Conservation (phyloP, 2,113 vertebrate genomes). For the Haemorhous mexicanus region DNA sequence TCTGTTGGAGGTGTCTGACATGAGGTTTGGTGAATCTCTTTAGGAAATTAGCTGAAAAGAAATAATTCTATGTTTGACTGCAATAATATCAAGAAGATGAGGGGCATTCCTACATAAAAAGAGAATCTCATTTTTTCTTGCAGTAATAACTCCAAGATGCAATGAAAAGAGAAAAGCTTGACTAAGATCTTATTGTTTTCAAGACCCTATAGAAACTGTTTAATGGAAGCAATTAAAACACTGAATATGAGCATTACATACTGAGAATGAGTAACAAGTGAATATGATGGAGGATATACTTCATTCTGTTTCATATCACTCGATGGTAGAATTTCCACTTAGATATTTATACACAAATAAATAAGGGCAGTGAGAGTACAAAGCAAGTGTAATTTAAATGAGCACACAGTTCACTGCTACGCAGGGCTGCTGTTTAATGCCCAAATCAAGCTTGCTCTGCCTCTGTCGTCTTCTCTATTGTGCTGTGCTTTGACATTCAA, state of each 20-base stretch:
- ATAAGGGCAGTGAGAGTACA: neutral
- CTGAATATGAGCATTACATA: slow-evolving; percentile 32
- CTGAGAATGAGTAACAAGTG: slow-evolving; percentile 54
- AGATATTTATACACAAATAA: slow-evolving; percentile 45
- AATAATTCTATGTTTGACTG: slow-evolving; percentile 56
- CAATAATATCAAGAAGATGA: slow-evolving; percentile 51
- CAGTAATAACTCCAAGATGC: slow-evolving; percentile 44
- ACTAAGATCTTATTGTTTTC: slow-evolving; percentile 49
- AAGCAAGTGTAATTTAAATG: slow-evolving; percentile 9
- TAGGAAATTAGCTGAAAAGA: slow-evolving; percentile 44
- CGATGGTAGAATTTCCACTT: slow-evolving; percentile 11
- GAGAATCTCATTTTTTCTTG: slow-evolving; percentile 40
- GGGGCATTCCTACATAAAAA: slow-evolving; percentile 36
- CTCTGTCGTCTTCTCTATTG: neutral
- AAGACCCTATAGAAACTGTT: slow-evolving; percentile 35
- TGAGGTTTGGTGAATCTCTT: slow-evolving; percentile 33
- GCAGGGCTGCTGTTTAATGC: neutral
- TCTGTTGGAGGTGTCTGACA: neutral
- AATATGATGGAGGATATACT: slow-evolving; percentile 38
- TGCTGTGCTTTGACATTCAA: slow-evolving; percentile 26
- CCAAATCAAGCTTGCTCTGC: slow-evolving; percentile 13
- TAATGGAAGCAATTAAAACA: slow-evolving; percentile 52
- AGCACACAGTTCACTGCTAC: neutral
- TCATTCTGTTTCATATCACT: slow-evolving; percentile 26
- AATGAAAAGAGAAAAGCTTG: slow-evolving; percentile 55